phyloP scores from a whole-genome alignment of 1,140 invertebrate genomes.

The Heterodera schachtii region DNA sequence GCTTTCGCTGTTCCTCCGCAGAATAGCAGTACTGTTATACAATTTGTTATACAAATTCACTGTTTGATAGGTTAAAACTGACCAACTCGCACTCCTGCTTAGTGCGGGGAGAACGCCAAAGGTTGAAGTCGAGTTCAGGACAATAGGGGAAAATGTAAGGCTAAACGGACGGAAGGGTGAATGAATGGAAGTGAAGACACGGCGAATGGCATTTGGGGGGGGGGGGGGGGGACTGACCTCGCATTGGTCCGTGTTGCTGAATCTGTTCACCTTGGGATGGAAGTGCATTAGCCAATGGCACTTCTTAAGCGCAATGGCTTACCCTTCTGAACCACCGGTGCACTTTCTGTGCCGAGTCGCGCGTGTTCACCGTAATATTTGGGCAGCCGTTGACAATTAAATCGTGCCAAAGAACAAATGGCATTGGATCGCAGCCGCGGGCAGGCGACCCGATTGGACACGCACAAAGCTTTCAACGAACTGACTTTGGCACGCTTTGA shows the following conservation, averaged over 20 bases:
- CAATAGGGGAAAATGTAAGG: slow-evolving; percentile 66
- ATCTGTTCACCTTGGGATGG: slow-evolving; percentile 55
- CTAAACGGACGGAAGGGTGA: neutral
- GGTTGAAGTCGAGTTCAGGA: slow-evolving; percentile 63
- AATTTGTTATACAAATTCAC: neutral
- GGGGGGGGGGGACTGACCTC: slow-evolving; percentile 26
- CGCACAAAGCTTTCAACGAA: slow-evolving; percentile 54
- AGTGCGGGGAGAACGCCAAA: slow-evolving; percentile 64
- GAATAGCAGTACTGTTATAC: slow-evolving; percentile 25
- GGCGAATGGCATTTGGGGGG: neutral
- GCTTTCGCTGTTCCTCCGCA: slow-evolving; percentile 27
- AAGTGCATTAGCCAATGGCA: slow-evolving; percentile 9
- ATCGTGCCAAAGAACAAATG: slow-evolving; percentile 64
- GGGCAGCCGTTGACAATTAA: slow-evolving; percentile 65
- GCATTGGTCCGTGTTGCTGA: slow-evolving; percentile 65
- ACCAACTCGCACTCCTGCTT: slow-evolving; percentile 63
- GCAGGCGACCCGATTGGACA: slow-evolving; percentile 65
- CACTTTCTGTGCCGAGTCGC: slow-evolving; percentile 65
- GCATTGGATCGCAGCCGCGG: slow-evolving; percentile 64
- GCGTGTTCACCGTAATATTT: slow-evolving; percentile 65
- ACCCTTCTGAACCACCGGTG: slow-evolving; percentile 65
- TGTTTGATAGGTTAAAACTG: neutral
- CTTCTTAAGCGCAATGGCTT: slow-evolving; percentile 25
- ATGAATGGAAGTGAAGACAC: neutral
- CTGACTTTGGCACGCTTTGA: neutral